Conservation (phyloP, 2,797 vertebrate species). For the Epinephelus coioides region DNA sequence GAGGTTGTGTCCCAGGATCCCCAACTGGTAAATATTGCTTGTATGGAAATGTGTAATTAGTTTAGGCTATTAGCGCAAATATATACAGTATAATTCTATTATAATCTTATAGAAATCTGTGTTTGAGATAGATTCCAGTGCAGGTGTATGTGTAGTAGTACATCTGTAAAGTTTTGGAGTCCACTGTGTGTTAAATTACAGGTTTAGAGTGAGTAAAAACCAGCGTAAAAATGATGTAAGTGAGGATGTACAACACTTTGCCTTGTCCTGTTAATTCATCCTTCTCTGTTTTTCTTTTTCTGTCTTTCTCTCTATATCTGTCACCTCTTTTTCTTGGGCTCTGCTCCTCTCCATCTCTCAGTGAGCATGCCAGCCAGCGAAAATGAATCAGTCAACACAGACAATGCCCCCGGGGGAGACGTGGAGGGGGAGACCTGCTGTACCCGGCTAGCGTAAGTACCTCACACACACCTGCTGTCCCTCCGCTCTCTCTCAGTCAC, state of each 20-base stretch:
- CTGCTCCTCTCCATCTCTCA: constrained; percentile 71
- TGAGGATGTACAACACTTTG: not conserved
- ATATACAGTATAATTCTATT: not conserved
- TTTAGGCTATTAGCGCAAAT: constrained; percentile 30
- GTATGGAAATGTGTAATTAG: constrained; percentile 43
- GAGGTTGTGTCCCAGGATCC: constrained; percentile 50
- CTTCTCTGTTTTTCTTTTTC: constrained; percentile 12
- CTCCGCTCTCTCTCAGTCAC: constrained; percentile 42
- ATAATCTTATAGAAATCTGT: not conserved
- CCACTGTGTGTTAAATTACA: not conserved
- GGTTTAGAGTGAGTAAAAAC: constrained; percentile 8
- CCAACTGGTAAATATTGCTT: constrained; percentile 44
- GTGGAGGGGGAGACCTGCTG: constrained; percentile 97
- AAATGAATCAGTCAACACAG: constrained; percentile 98
- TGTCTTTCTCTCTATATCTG: constrained; percentile 31
- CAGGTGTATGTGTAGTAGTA: not conserved
- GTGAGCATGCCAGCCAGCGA: constrained; percentile 99
- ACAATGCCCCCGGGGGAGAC: constrained; percentile 94
- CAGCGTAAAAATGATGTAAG: not conserved
- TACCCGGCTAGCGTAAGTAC: constrained; percentile 95
- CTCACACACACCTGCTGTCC: constrained; percentile 20
- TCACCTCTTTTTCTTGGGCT: constrained; percentile 26
- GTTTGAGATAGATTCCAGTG: constrained; percentile 10
- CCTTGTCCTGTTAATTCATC: constrained; percentile 44
- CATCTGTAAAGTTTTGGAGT: not conserved